Base-by-base conservation (phyloP, 1,140 invertebrate species). In the Lepidostoma basale region DNA sequence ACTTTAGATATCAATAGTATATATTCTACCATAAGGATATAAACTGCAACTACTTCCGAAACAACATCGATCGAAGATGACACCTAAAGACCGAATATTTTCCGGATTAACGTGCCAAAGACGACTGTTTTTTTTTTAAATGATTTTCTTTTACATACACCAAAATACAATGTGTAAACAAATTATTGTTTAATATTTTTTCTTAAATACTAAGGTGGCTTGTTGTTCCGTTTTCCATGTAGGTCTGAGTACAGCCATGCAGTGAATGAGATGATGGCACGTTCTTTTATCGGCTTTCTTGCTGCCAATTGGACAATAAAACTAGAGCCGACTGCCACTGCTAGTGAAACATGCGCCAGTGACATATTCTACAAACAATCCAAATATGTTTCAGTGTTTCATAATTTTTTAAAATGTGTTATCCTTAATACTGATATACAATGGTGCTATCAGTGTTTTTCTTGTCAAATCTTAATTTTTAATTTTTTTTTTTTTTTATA, bases 201-300 rank as follows among this genome's bases (percentile, higher is more conserved):
- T 36, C 33, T 36, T 5, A 36, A 5, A 12, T 12, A 36, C 10
- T 12, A 36, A 36, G 10, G 14, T 3, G 14, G 49, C 12, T 2
- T 30, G 26, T 54, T 14, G n/a, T 54, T 54, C 49, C 25, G 26
- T 54, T 9, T 3, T 6, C 4, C 18, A 54, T 28, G 25, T 54
- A 6, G 1, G 3, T 54, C 14, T n/a, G n/a, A n/a, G n/a, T n/a
- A n/a, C n/a, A n/a, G n/a, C n/a, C n/a, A n/a, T n/a, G n/a, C 25
- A 14, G 49, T 30, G 25, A 54, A 28, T 54, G 49, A 12, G 49
- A 30, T 18, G n/a, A 25, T 30, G n/a, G 9, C 25, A 54, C 26
- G 49, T 18, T 30, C 49, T 54, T 54, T 54, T 54, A 54, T 54
- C 49, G 12, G n/a, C 49, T 54, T 30, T 16, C 49, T 54, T 14